Conservation (phyloP, 2,888 invertebrate species). For the Eupeodes latifasciatus region DNA sequence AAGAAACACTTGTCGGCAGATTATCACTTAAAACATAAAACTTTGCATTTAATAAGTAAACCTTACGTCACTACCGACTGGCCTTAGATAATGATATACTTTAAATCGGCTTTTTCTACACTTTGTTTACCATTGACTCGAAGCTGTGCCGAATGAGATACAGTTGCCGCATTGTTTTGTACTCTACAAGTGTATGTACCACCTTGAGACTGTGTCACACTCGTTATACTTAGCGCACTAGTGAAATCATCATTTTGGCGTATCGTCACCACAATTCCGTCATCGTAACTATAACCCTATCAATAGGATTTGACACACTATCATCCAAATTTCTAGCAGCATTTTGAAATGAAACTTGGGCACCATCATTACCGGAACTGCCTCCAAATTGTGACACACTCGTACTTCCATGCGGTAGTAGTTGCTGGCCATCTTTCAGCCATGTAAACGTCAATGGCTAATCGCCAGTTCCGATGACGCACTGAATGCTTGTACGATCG, state of each 20-base stretch:
- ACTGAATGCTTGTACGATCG: constrained; percentile 87
- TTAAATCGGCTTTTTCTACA: background rate
- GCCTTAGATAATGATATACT: background rate
- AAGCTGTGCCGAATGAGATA: constrained; percentile 86
- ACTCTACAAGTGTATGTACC: constrained; percentile 87
- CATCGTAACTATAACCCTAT: constrained; percentile 80
- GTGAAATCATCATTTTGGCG: constrained; percentile 87
- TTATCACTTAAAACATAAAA: too few species aligned
- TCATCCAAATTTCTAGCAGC: constrained; percentile 28
- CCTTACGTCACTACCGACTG: background rate
- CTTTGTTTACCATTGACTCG: constrained; percentile 85
- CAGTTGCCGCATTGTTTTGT: constrained; percentile 86
- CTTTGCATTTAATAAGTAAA: too few species aligned
- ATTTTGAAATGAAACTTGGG: constrained; percentile 10
- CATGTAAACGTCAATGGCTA: constrained; percentile 87
- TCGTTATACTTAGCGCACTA: constrained; percentile 86
- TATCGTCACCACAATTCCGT: constrained; percentile 85
- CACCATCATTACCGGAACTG: constrained; percentile 10
- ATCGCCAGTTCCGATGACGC: constrained; percentile 87
- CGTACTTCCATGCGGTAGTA: constrained; percentile 81
- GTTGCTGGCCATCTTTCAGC: constrained; percentile 86
- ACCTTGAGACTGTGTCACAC: constrained; percentile 86
- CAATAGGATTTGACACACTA: constrained; percentile 77
- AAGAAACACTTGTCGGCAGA: too few species aligned
- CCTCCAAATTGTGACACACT: constrained; percentile 2